Evolutionary conservation across 2,113 vertebrate genomes (phyloP).

Genomic region (Halichoerus grypus): DNA sequence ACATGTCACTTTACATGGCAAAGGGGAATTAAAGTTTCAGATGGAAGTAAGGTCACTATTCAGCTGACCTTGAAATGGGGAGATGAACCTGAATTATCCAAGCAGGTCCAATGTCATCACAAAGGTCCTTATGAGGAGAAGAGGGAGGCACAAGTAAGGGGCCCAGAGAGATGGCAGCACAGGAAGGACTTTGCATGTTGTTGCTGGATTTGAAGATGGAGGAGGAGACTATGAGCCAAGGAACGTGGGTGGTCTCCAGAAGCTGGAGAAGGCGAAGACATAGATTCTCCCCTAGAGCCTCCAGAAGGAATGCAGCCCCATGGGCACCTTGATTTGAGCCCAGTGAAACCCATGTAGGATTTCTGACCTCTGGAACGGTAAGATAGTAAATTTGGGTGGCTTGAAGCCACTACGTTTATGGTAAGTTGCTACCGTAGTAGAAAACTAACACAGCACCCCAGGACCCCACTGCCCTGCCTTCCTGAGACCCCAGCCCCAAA

Average conservation of each 20-base stretch:
- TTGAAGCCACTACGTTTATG: not conserved
- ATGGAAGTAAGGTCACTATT: not conserved
- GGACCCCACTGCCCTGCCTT: not conserved
- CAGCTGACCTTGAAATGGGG: not conserved
- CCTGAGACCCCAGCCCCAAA: not conserved
- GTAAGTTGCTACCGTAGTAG: not conserved
- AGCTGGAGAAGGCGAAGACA: not conserved
- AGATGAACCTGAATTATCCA: not conserved
- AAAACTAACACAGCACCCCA: not conserved
- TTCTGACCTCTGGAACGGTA: not conserved
- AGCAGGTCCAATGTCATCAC: not conserved
- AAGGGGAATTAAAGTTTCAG: not conserved
- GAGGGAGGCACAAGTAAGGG: not conserved
- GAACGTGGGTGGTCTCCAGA: not conserved
- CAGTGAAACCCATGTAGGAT: not conserved
- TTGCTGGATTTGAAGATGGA: not conserved
- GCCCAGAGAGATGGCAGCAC: not conserved
- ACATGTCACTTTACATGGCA: not conserved
- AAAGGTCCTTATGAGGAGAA: not conserved
- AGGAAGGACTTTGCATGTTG: not conserved
- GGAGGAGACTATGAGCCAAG: not conserved
- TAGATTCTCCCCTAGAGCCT: not conserved
- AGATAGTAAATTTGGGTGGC: not conserved
- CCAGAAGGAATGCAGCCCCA: not conserved
- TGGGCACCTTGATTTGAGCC: not conserved